Conservation (phyloP, 1,140 invertebrate genomes). For the Macrostomum lignano region DNA sequence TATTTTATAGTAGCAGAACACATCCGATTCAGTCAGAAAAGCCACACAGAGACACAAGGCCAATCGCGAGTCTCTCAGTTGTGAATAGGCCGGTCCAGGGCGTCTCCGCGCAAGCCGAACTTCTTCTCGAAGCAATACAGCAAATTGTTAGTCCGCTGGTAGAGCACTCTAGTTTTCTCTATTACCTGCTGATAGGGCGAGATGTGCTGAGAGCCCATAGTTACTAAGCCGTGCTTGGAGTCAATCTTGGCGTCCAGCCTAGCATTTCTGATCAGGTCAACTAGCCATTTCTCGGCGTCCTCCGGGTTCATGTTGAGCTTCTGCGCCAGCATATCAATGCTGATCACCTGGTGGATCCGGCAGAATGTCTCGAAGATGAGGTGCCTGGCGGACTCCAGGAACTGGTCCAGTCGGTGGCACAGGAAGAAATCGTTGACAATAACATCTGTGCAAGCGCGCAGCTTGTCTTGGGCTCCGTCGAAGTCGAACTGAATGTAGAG, state of each 20-base stretch:
- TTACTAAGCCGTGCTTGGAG: slow-evolving; percentile 76
- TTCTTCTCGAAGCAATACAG: no score
- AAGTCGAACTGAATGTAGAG: slow-evolving; percentile 98
- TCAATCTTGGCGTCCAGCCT: slow-evolving; percentile 94
- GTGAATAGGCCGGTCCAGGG: no score
- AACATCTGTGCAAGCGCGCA: slow-evolving; percentile 69
- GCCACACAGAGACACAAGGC: no score
- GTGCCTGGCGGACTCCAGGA: slow-evolving; percentile 90
- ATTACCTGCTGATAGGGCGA: slow-evolving; percentile 94
- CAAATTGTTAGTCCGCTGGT: no score
- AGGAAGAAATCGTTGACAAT: slow-evolving; percentile 89
- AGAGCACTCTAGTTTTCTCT: slow-evolving; percentile 91
- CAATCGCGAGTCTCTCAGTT: no score
- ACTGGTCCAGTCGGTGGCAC: slow-evolving; percentile 72
- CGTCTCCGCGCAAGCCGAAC: no score
- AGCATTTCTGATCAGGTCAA: slow-evolving; percentile 85
- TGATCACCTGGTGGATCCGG: slow-evolving; percentile 89
- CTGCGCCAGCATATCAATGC: slow-evolving; percentile 69
- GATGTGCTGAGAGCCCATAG: slow-evolving; percentile 86
- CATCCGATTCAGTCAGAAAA: no score
- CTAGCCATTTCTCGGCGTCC: slow-evolving; percentile 97
- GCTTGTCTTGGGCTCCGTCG: slow-evolving; percentile 76
- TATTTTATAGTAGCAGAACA: no score
- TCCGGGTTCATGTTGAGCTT: slow-evolving; percentile 89
- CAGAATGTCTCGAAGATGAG: slow-evolving; percentile 99